Evolutionary conservation across 2,888 invertebrate species (phyloP), one percentile per base, ranked within the genome.

Genomic region (Synanthedon formicaeformis): DNA sequence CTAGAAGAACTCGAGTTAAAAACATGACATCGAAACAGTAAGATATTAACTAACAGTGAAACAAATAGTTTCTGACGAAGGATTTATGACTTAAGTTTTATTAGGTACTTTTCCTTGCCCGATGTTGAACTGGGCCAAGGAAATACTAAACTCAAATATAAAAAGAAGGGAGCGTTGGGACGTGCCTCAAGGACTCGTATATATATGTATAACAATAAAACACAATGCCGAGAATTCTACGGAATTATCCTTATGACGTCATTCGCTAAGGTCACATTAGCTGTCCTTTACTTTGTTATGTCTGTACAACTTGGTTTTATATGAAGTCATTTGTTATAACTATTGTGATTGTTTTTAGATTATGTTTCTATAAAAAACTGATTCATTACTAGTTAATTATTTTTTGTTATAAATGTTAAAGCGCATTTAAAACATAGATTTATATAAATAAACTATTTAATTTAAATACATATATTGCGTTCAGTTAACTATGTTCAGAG

Each of bases 81-180:
- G 34, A 34, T 34, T 23, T 23, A 34, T 8, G 34, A 34, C 34
- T 34, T 10, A 34, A 34, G 34, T 34, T 34, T 34, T 34, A 10
- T 8, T 34, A 34, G 34, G 34, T 34, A 23, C 49, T 12, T 18
- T 49, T 49, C 12, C 16, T 49, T 16, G 49, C 3, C 10, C 18
- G 3, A 23, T 16, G 18, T 27, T 54, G 48, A 72, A 70, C 52
- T 67, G 52, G 71, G 78, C 71, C 78, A 78, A 71, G 76, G 77
- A 66, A 60, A 57, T 68, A 73, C 71, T 70, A 55, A 56, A 60
- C 18, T 23, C 23, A 23, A 23, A 23, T 60, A 56, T 57, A 57
- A 58, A 55, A 52, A 45, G 49, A 50, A 54, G 57, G 54, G 58
- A 56, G 55, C 23, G 23, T 55, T 55, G 55, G 53, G 53, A 64